Conservation (phyloP, 92 coral and sea anemone species). For the Epizoanthus fatuus region DNA sequence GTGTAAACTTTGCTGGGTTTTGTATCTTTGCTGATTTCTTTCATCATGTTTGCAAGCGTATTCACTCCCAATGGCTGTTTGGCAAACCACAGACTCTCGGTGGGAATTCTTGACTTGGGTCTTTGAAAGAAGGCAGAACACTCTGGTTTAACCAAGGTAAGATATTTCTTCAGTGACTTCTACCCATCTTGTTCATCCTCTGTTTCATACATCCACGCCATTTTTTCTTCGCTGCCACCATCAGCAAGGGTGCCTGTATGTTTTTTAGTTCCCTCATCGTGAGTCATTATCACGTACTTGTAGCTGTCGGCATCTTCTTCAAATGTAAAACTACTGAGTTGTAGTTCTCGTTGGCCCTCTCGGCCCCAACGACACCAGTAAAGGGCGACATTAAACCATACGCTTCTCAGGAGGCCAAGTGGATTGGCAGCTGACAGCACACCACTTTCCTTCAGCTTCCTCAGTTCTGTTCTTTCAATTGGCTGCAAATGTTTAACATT, state of each 20-base stretch:
- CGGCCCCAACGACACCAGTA: slow-evolving; percentile 69
- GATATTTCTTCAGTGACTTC: slow-evolving; percentile 18
- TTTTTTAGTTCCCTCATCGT: slow-evolving; percentile 61
- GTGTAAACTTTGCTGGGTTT: slow-evolving; percentile 1
- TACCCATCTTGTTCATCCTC: slow-evolving; percentile 22
- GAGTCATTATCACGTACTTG: slow-evolving; percentile 62
- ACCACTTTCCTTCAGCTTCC: slow-evolving; percentile 46
- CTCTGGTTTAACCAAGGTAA: slow-evolving; percentile 33
- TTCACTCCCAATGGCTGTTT: slow-evolving; percentile 23
- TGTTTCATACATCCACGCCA: slow-evolving; percentile 47
- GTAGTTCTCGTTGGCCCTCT: slow-evolving; percentile 67
- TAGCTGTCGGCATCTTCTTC: slow-evolving; percentile 41
- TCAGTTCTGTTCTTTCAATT: slow-evolving; percentile 12
- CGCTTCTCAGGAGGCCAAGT: slow-evolving; percentile 55
- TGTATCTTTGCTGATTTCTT: background rate
- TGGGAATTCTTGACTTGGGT: slow-evolving; percentile 2
- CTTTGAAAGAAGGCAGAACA: slow-evolving; percentile 38
- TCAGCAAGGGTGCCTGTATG: slow-evolving; percentile 64
- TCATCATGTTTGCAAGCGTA: slow-evolving; percentile 13
- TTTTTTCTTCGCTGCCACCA: slow-evolving; percentile 41
- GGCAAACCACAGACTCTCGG: slow-evolving; percentile 16
- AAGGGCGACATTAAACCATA: slow-evolving; percentile 58
- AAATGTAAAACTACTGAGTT: slow-evolving; percentile 53
- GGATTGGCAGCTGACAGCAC: slow-evolving; percentile 53
- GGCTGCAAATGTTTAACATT: too few species aligned